Evolutionary conservation across 1,140 invertebrate species (phyloP).

Genomic region (Musca domestica): DNA sequence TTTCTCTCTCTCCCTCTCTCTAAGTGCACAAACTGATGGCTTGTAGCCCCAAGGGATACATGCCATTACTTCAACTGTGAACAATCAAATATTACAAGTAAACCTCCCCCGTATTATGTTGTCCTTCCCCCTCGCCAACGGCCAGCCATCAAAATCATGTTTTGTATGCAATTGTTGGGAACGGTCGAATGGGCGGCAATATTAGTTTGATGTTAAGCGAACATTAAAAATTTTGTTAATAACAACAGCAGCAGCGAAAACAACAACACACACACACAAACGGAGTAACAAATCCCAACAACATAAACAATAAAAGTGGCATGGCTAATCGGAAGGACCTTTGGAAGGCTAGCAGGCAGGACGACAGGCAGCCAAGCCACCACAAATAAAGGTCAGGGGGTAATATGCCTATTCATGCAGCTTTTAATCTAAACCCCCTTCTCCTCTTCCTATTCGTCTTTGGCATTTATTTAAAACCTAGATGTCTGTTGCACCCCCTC

Average conservation of each 20-base stretch:
- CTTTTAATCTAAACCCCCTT: too few relatives aligned
- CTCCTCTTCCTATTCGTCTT: not conserved
- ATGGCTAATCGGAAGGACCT: too few relatives aligned
- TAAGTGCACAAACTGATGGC: not conserved
- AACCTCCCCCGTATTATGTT: not conserved
- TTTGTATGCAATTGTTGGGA: too few relatives aligned
- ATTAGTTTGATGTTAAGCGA: conserved; percentile 17
- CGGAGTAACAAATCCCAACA: too few relatives aligned
- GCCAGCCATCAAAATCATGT: too few relatives aligned
- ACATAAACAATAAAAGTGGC: too few relatives aligned
- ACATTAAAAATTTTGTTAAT: conserved; percentile 18
- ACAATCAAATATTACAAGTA: not conserved
- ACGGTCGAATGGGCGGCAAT: not conserved
- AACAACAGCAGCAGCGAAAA: conserved; percentile 1
- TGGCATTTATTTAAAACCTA: not conserved
- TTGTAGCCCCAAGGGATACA: conserved; percentile 6
- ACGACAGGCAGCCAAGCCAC: too few relatives aligned
- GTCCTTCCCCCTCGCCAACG: not conserved
- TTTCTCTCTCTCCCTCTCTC: too few relatives aligned
- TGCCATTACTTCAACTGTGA: conserved; percentile 5
- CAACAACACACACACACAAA: not conserved
- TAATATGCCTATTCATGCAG: too few relatives aligned
- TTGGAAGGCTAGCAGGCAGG: too few relatives aligned
- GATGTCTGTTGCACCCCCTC: not conserved
- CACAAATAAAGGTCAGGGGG: too few relatives aligned